Base-by-base conservation (phyloP, 2,797 vertebrate genomes). In the Ctenopoma kingsleyae region DNA sequence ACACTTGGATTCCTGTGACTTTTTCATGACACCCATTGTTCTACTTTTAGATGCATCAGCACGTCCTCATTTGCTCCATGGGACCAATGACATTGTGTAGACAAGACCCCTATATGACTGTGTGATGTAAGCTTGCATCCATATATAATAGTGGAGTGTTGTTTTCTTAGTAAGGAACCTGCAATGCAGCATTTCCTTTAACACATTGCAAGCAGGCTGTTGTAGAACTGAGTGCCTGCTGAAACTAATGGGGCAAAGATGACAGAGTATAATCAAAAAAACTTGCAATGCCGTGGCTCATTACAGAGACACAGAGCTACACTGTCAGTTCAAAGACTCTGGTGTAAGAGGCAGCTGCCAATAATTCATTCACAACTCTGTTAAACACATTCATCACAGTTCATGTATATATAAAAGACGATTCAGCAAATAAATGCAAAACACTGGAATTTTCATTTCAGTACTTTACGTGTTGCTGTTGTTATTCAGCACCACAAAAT, bases 121-220 rank as follows among this genome's bases (percentile, higher is more conserved):
- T 57, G 65, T 48, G 69, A 86, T 67, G 57, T 63, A 72, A 81
- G 68, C 56, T 74, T 15, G 23, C 52, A 72, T 74, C 65, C 64
- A 43, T 73, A 77, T 54, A 15, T 79, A 71, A 67, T 74, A 76
- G 51, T 86, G 57, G 50, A 58, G 22, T 78, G 49, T 74, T 70
- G 69, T 84, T 76, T 78, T 78, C 76, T 77, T 69, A 41, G 63
- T 44, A 53, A 64, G 43, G 81, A 81, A 84, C 41, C 91, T 94
- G 93, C 93, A 94, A 83, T 94, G 92, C 92, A 93, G 89, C 85
- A 90, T 90, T 93, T 88, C 40, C 71, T 65, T 74, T 40, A 53
- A 79, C 71, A 77, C 67, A 73, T 63, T 64, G 52, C 36, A 60
- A 79, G 43, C 5, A 55, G 46, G 65, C 71, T 66, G 76, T 79